phyloP scores from a whole-genome alignment of 35 echinoderm and acorn worm genomes.

The Eucidaris tribuloides region DNA sequence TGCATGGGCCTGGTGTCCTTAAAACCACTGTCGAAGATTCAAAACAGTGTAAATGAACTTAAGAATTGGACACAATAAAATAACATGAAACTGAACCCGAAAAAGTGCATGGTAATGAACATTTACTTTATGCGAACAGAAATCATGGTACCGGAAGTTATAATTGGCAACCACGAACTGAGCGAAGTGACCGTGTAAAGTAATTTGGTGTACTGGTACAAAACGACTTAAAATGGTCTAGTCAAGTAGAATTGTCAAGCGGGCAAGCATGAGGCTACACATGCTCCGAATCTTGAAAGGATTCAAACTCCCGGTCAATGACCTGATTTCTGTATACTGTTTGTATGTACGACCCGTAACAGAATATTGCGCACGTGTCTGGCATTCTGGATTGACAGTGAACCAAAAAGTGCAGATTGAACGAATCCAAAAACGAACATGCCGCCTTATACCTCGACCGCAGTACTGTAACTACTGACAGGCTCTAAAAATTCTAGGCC shows the following conservation, averaged over 20 bases:
- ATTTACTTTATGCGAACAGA: not conserved
- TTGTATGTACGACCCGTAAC: constrained; percentile 27
- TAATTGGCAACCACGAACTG: not conserved
- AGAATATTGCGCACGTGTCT: constrained; percentile 34
- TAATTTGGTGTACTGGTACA: not conserved
- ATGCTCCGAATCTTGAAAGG: constrained; percentile 25
- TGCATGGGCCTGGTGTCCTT: too few species aligned
- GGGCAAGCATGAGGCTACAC: constrained; percentile 29
- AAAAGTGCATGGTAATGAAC: not conserved
- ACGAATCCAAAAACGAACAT: constrained; percentile 45
- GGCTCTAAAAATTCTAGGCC: not conserved
- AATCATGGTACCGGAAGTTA: not conserved
- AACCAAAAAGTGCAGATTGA: constrained; percentile 16
- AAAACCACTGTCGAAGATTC: too few species aligned
- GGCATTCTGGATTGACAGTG: constrained; percentile 31
- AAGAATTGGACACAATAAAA: not conserved
- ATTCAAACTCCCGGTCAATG: constrained; percentile 3
- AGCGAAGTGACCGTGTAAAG: too few species aligned
- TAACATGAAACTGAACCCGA: not conserved
- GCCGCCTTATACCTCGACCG: constrained; percentile 18
- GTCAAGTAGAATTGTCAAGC: constrained; percentile 15
- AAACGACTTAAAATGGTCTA: constrained; percentile 32
- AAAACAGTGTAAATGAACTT: not conserved
- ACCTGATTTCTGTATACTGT: constrained; percentile 17
- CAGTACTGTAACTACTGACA: not conserved